phyloP scores from a whole-genome alignment of 2,113 vertebrate genomes.

The Neotoma lepida region DNA sequence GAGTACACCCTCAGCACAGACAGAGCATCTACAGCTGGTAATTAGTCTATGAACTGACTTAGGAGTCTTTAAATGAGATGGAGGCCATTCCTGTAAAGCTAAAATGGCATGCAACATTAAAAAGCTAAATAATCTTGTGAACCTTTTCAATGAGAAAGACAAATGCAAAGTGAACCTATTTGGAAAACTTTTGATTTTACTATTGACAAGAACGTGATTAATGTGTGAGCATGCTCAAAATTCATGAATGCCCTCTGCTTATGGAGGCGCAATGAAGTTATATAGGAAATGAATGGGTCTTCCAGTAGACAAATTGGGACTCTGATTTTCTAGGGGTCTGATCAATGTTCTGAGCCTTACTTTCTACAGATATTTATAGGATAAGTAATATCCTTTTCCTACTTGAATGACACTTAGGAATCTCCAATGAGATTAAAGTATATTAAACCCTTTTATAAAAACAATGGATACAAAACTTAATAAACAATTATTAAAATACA shows the following conservation, averaged over 20 bases:
- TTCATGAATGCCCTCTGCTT: neutral
- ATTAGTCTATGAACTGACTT: constrained; percentile 71
- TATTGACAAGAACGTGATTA: constrained; percentile 35
- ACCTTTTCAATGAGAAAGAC: constrained; percentile 47
- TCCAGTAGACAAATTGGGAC: neutral
- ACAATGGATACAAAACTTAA: neutral
- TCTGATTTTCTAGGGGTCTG: neutral
- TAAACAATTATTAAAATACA: constrained; percentile 13
- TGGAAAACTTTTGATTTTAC: constrained; percentile 56
- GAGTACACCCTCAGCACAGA: constrained; percentile 54
- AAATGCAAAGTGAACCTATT: constrained; percentile 51
- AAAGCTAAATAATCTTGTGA: constrained; percentile 74
- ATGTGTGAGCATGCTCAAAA: neutral
- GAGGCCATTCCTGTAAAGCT: constrained; percentile 58
- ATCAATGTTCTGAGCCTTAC: constrained; percentile 15
- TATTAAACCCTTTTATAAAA: constrained; percentile 1
- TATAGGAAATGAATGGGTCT: neutral
- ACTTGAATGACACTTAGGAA: neutral
- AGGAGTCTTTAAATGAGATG: constrained; percentile 66
- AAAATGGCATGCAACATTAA: constrained; percentile 69
- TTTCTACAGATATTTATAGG: constrained; percentile 23
- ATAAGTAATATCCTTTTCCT: neutral
- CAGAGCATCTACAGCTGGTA: constrained; percentile 58
- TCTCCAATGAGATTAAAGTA: neutral
- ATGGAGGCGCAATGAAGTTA: neutral